Conservation (phyloP, 2,888 invertebrate genomes). For the Drosophila cracens region DNA sequence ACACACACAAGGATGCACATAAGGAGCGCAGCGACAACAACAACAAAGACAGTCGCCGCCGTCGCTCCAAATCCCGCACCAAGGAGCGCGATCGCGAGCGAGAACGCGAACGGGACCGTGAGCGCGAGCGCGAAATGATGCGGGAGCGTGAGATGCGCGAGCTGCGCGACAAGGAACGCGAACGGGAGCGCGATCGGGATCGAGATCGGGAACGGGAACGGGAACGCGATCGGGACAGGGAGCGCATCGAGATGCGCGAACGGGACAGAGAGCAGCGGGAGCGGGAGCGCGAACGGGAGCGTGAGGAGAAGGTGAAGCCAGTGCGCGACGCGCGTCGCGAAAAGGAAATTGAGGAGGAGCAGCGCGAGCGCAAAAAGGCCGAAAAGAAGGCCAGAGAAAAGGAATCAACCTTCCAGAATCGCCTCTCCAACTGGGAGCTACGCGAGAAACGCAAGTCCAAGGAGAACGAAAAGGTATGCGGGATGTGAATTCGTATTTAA, state of each 20-base stretch:
- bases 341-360: slow-evolving; percentile 96
- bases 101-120: slow-evolving; percentile 86
- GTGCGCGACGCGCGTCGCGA: slow-evolving; percentile 89
- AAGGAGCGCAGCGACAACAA: slow-evolving; percentile 66
- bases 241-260: slow-evolving; percentile 43
- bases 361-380: slow-evolving; percentile 94
- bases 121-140: slow-evolving; percentile 85
- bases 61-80: slow-evolving; percentile 84
- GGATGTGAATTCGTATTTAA: neutral
- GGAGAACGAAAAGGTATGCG: slow-evolving; percentile 91
- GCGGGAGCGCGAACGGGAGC: slow-evolving; percentile 56
- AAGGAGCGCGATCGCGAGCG: slow-evolving; percentile 86
- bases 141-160: slow-evolving; percentile 65
- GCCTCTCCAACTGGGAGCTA: slow-evolving; percentile 92
- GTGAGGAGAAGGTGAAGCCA: slow-evolving; percentile 86
- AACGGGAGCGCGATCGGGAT: slow-evolving; percentile 86
- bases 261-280: slow-evolving; percentile 37
- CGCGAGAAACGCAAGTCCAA: slow-evolving; percentile 95
- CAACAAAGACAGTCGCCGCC: slow-evolving; percentile 66
- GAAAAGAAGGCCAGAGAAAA: slow-evolving; percentile 97
- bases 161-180: slow-evolving; percentile 85
- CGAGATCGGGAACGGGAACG: slow-evolving; percentile 62
- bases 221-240: slow-evolving; percentile 51
- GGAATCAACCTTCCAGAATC: slow-evolving; percentile 97
- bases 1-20: slow-evolving; percentile 56